Percentiles rank a stretch among this genome's conserved stretches.
Conservation (phyloP, 2,888 invertebrate species). For the Hyalella azteca region DNA sequence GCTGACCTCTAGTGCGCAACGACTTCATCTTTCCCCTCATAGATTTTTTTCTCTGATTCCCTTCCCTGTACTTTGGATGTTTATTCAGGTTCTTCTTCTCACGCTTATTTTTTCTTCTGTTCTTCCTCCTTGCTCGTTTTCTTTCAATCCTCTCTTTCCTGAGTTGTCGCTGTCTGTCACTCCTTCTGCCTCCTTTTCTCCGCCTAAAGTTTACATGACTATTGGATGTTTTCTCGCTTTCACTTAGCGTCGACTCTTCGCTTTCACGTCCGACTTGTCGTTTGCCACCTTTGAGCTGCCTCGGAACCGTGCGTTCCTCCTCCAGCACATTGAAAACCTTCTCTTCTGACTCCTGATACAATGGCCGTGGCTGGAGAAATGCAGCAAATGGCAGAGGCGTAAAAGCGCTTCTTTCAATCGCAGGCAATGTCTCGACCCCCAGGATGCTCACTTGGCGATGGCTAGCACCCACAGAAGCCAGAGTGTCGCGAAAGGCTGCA, state of each 20-base stretch:
- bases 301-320: neutral
- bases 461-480: neutral
- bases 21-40: neutral
- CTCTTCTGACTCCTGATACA: neutral
- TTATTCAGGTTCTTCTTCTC: constrained; percentile 21
- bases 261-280: neutral
- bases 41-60: neutral
- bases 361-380: constrained; percentile 20
- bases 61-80: constrained; percentile 21
- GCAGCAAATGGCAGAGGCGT: constrained; percentile 35
- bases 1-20: neutral
- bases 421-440: neutral
- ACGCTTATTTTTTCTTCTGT: constrained; percentile 27
- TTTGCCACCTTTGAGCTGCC: constrained; percentile 29
- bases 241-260: neutral
- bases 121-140: constrained; percentile 22
- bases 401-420: neutral
- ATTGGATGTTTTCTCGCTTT: neutral
- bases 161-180: constrained; percentile 8
- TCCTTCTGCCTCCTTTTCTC: constrained; percentile 31
- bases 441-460: neutral
- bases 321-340: constrained; percentile 32
- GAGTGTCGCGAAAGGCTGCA: neutral
- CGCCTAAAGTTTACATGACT: constrained; percentile 25
- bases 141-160: constrained; percentile 31